phyloP scores from a whole-genome alignment of 2,113 vertebrate genomes.

The Diadophis punctatus region DNA sequence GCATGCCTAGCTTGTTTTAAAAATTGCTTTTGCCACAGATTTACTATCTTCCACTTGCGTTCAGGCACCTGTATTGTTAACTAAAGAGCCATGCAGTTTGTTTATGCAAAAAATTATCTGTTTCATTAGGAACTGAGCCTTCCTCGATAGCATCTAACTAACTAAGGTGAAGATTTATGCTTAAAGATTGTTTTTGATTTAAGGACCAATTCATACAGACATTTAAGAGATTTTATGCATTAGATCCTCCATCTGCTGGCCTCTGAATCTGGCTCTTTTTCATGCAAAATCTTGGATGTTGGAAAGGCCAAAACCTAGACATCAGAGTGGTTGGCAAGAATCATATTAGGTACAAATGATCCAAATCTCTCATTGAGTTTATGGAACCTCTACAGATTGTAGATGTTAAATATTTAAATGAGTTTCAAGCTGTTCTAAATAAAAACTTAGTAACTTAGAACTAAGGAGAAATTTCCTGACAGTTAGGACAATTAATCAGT shows the following conservation, averaged over 20 bases:
- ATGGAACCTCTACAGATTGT: not conserved
- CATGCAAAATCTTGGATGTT: not conserved
- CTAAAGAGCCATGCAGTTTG: not conserved
- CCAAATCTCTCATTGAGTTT: not conserved
- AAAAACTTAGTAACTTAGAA: no score
- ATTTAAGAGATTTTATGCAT: not conserved
- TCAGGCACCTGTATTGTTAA: not conserved
- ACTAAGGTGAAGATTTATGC: not conserved
- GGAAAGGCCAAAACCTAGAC: not conserved
- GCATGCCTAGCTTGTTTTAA: not conserved
- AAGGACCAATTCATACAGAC: not conserved
- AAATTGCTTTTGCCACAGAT: not conserved
- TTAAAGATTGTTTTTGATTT: not conserved
- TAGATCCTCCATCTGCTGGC: not conserved
- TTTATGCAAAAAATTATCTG: not conserved
- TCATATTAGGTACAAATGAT: not conserved
- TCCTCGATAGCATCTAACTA: not conserved
- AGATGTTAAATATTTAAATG: not conserved
- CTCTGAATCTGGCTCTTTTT: not conserved
- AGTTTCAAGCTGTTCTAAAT: not conserved
- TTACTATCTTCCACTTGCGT: not conserved
- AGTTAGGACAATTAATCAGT: no score
- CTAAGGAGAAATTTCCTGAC: no score
- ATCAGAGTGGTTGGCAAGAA: not conserved
- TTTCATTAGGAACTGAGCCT: not conserved